Conservation (phyloP, 2,888 invertebrate genomes). For the Mythimna ferrago region DNA sequence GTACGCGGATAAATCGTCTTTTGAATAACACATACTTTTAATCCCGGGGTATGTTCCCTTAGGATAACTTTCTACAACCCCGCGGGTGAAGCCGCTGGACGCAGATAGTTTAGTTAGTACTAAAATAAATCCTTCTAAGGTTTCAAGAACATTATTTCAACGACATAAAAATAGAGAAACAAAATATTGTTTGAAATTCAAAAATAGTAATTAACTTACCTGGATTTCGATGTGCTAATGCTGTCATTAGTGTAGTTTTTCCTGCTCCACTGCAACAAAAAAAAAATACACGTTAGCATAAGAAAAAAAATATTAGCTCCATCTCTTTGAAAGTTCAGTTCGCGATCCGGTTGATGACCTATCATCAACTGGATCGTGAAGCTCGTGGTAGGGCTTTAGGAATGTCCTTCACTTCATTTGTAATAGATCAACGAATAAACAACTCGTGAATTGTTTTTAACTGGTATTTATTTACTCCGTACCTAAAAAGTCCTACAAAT, state of each 20-base stretch:
- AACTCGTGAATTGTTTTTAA: not conserved
- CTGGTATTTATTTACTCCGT: not conserved
- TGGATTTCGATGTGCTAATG: slow-evolving; percentile 94
- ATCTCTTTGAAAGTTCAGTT: too few species aligned
- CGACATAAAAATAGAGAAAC: not conserved
- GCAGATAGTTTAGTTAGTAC: not conserved
- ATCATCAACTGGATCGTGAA: too few species aligned
- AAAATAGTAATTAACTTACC: slow-evolving; percentile 89
- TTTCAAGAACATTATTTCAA: slow-evolving; percentile 1
- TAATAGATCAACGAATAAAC: not conserved
- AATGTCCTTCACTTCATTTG: too few species aligned
- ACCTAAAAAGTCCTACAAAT: not conserved
- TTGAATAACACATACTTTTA: too few species aligned
- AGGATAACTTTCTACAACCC: too few species aligned
- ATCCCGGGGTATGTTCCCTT: too few species aligned
- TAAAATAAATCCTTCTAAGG: not conserved
- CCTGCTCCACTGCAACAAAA: slow-evolving; percentile 94
- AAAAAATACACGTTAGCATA: not conserved
- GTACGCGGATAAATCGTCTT: too few species aligned
- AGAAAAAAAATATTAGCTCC: not conserved
- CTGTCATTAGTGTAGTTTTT: slow-evolving; percentile 96
- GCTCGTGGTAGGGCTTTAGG: too few species aligned
- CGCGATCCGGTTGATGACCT: too few species aligned
- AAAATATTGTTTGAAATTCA: not conserved
- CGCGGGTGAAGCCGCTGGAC: too few species aligned